A percentile compares a stretch with the other conserved stretches of the same genome.
These are phyloP conservation scores for Nasalis larvatus DNA, from an alignment of 2,113 vertebrate species.

Conservation along the genomic window DNA sequence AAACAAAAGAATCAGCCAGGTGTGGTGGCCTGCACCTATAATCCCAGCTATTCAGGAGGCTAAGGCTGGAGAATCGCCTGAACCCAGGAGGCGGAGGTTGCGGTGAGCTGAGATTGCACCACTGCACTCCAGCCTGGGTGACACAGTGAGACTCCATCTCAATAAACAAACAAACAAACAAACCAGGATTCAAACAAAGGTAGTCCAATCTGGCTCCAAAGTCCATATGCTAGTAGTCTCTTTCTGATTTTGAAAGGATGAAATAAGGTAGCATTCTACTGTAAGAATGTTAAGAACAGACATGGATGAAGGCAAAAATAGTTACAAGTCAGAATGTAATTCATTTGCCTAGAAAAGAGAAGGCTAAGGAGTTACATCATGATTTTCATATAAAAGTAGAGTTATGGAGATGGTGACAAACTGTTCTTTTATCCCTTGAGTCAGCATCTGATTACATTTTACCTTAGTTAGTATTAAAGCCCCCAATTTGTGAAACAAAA, in stretches of 20 bases:
- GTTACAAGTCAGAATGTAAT: not conserved
- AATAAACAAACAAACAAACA: not conserved
- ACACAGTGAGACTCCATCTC: too few relatives aligned
- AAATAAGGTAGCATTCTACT: not conserved
- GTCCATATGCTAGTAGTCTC: not conserved
- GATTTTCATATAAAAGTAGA: not conserved
- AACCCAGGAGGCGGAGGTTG: too few relatives aligned
- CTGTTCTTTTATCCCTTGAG: not conserved
- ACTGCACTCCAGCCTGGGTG: too few relatives aligned
- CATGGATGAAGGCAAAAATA: not conserved
- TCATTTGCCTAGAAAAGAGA: slow-evolving; percentile 23
- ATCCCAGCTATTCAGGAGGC: too few relatives aligned
- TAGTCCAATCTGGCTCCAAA: not conserved
- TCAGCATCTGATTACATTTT: not conserved
- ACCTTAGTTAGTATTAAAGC: not conserved
- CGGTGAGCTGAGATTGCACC: too few relatives aligned
- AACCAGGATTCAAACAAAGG: not conserved
- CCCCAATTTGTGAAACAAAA: slow-evolving; percentile 3
- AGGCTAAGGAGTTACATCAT: not conserved
- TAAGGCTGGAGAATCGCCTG: too few relatives aligned
- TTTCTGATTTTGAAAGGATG: not conserved
- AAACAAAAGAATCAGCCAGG: too few relatives aligned
- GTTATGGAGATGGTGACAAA: not conserved
- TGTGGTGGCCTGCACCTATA: too few relatives aligned
- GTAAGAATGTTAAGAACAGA: not conserved